Conservation (phyloP, 2,888 invertebrate genomes). For the Caenorhabditis sp. region DNA sequence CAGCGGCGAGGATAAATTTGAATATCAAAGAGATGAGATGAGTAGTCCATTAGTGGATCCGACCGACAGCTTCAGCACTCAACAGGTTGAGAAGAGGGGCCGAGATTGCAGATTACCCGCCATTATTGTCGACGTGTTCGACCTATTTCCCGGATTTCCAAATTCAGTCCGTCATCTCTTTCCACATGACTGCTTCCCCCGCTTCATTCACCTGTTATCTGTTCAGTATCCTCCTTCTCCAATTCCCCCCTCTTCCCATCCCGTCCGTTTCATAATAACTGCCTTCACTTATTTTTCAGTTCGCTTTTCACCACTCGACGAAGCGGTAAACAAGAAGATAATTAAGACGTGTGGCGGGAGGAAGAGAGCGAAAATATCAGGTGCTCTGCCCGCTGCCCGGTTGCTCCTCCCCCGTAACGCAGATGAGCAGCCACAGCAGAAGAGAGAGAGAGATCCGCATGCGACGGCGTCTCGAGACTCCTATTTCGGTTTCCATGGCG, state of each 20-base stretch:
- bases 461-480: background rate
- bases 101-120: background rate
- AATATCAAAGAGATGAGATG: background rate
- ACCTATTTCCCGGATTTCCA: background rate
- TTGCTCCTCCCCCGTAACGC: slow-evolving; percentile 1
- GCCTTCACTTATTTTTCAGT: slow-evolving; percentile 12
- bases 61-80: background rate
- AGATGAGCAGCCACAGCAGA: slow-evolving; percentile 1
- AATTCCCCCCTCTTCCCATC: slow-evolving; percentile 14
- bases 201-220: slow-evolving; percentile 2
- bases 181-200: slow-evolving; percentile 7
- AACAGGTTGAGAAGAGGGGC: background rate
- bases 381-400: slow-evolving; percentile 33
- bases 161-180: background rate
- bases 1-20: too few relatives aligned
- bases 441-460: slow-evolving; percentile 1
- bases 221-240: slow-evolving; percentile 6
- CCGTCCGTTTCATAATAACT: slow-evolving; percentile 21
- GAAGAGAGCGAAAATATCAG: slow-evolving; percentile 44
- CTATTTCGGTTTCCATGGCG: background rate
- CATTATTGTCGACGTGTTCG: slow-evolving; percentile 16
- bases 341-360: slow-evolving; percentile 25
- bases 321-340: slow-evolving; percentile 39
- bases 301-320: background rate
- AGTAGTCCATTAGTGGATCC: background rate